Evolutionary conservation across 1,140 invertebrate species (phyloP).

Genomic region (Daktulosphaira vitifoliae): DNA sequence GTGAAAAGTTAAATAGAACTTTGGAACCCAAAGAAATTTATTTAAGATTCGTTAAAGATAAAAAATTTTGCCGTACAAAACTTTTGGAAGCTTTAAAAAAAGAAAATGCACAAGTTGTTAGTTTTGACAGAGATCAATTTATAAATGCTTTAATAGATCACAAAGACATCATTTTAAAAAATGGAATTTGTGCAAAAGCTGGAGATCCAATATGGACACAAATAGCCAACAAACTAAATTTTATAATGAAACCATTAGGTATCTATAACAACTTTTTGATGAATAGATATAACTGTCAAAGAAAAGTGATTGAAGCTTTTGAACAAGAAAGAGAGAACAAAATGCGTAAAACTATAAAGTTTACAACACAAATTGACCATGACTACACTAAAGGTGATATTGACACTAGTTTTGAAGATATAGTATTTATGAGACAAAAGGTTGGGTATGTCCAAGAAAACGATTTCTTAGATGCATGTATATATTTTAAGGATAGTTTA

Average conservation of each 20-base stretch:
- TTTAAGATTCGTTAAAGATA: slow-evolving; percentile 2
- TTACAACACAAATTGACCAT: slow-evolving; percentile 18
- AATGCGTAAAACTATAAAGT: not conserved
- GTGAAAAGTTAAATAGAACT: not conserved
- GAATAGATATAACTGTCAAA: slow-evolving; percentile 14
- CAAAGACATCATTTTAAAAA: slow-evolving; percentile 5
- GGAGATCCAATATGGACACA: slow-evolving; percentile 21
- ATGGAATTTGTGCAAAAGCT: slow-evolving; percentile 9
- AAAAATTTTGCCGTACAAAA: not conserved
- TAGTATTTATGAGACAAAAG: slow-evolving; percentile 17
- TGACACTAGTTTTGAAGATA: slow-evolving; percentile 8
- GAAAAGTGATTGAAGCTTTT: slow-evolving; percentile 7
- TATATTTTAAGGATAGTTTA: slow-evolving; percentile 2
- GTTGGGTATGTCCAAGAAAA: slow-evolving; percentile 27
- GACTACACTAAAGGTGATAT: slow-evolving; percentile 8
- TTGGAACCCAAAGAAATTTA: slow-evolving; percentile 6
- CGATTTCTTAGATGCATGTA: slow-evolving; percentile 5
- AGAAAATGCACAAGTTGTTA: not conserved
- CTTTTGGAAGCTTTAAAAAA: slow-evolving; percentile 1
- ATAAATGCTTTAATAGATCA: slow-evolving; percentile 7
- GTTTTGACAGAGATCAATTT: slow-evolving; percentile 22
- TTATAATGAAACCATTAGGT: not conserved
- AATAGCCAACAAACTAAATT: slow-evolving; percentile 9
- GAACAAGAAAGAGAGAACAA: not conserved
- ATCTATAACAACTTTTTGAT: slow-evolving; percentile 12